Base-by-base conservation (phyloP, 2,888 invertebrate genomes). In the Drosophila greeni region DNA sequence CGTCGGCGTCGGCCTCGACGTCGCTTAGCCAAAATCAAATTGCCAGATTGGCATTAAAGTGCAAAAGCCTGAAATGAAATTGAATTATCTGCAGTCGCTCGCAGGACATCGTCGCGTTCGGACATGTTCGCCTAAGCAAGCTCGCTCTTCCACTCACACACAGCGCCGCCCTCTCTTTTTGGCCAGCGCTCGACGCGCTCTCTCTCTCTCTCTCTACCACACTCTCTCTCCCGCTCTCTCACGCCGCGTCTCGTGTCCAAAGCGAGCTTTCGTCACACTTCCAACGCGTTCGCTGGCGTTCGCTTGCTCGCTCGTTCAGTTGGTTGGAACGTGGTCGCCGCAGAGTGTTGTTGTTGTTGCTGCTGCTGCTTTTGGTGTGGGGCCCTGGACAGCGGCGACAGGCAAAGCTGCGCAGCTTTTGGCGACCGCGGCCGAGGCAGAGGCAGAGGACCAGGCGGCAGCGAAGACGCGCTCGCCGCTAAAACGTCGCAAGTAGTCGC, bases 21-120 rank as follows among this genome's bases (percentile, higher is more conserved):
- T 29, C 40, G 54, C 8, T 51, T 51, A 59, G 65, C 82, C 83
- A 76, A 86, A 86, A 86, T 87, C 86, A 86, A 86, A 86, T 87
- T 82, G 86, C 76, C 70, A 84, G 87, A 83, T 86, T 86, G 86
- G 86, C 86, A 87, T 86, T 85, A 85, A 87, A 86, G 86, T 85
- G 85, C 84, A 86, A 86, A 86, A 82, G 80, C 82, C 84, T 82
- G 82, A 87, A 86, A 87, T 86, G 83, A 87, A 86, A 87, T 86
- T 87, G 86, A 87, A 86, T 87, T 87, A 86, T 86, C 84, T 83
- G 74, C 79, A 84, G 68, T 68, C 68, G 68, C 68, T 81, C 75
- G 75, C 75, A 84, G 82, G 85, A 82, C 79, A 79, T 78, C 74
- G 80, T 79, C 82, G 84, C 71, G 84, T 82, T 78, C 78, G 78